phyloP scores from a whole-genome alignment of 1,140 invertebrate genomes.

The Pteromalus puparum region DNA sequence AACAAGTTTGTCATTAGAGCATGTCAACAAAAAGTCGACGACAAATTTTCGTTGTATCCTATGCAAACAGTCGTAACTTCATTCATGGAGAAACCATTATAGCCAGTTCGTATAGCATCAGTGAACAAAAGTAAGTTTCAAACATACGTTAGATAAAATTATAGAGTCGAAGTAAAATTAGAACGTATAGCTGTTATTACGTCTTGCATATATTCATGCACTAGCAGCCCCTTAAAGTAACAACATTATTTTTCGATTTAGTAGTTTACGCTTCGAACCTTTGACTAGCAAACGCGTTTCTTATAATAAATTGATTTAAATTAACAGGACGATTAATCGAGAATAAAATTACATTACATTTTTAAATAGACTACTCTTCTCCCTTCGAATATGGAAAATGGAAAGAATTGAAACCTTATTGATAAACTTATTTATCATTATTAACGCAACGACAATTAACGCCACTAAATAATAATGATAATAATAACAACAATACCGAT shows the following conservation, averaged over 20 bases:
- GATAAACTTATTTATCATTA: slow-evolving; percentile 36
- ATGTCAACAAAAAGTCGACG: slow-evolving; percentile 30
- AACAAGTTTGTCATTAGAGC: slow-evolving; percentile 25
- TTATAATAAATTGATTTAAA: neutral
- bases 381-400: neutral
- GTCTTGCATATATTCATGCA: slow-evolving; percentile 34
- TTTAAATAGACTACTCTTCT: slow-evolving; percentile 25
- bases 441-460: slow-evolving; percentile 26
- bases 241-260: slow-evolving; percentile 34
- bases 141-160: neutral
- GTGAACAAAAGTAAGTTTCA: neutral
- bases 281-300: slow-evolving; percentile 39
- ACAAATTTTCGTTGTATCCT: slow-evolving; percentile 33
- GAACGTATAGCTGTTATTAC: neutral
- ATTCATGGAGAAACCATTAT: neutral
- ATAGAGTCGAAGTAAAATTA: neutral
- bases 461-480: slow-evolving; percentile 23
- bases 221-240: slow-evolving; percentile 49
- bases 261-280: slow-evolving; percentile 16
- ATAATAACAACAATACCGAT: slow-evolving; percentile 39
- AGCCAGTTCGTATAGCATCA: neutral
- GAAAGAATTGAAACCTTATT: slow-evolving; percentile 18
- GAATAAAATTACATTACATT: neutral
- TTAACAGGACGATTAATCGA: neutral
- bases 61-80: slow-evolving; percentile 15